phyloP scores from a whole-genome alignment of 2,888 invertebrate genomes.

The Drosophila picticornis region DNA sequence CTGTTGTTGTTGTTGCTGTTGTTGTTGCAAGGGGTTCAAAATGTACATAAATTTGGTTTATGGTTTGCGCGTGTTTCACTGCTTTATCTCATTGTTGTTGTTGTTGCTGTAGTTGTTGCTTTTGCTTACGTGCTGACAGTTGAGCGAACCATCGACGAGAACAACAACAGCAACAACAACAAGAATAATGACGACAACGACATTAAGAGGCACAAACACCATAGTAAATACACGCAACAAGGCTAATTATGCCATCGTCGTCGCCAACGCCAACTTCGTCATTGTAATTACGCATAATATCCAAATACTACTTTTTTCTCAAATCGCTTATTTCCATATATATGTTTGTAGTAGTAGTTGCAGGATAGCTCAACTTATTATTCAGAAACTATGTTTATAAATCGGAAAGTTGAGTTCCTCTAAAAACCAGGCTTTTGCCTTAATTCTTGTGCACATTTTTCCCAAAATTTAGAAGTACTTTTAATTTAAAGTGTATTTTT shows the following conservation, averaged over 20 bases:
- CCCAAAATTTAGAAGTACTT: neutral
- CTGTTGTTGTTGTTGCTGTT: neutral
- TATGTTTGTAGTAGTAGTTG: neutral
- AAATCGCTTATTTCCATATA: slow-evolving; percentile 17
- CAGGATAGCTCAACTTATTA: neutral
- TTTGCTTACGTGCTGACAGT: slow-evolving; percentile 45
- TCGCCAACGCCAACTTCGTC: slow-evolving; percentile 43
- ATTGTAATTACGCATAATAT: slow-evolving; percentile 72
- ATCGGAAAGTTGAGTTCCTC: neutral
- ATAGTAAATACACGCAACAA: slow-evolving; percentile 53
- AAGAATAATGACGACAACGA: slow-evolving; percentile 13
- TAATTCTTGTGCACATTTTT: neutral
- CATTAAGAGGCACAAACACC: slow-evolving; percentile 6
- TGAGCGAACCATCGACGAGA: slow-evolving; percentile 33
- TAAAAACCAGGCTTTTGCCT: neutral
- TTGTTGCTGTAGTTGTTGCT: slow-evolving; percentile 8
- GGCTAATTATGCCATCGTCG: slow-evolving; percentile 73
- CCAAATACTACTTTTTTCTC: slow-evolving; percentile 33
- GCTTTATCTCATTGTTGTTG: slow-evolving; percentile 15
- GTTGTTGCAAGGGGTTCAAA: slow-evolving; percentile 21
- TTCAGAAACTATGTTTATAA: neutral
- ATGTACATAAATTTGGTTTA: slow-evolving; percentile 73
- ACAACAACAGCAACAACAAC: slow-evolving; percentile 20
- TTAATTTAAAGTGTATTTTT: neutral
- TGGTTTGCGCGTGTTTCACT: slow-evolving; percentile 61